phyloP scores from a whole-genome alignment of 2,797 vertebrate genomes.

The Netta rufina region DNA sequence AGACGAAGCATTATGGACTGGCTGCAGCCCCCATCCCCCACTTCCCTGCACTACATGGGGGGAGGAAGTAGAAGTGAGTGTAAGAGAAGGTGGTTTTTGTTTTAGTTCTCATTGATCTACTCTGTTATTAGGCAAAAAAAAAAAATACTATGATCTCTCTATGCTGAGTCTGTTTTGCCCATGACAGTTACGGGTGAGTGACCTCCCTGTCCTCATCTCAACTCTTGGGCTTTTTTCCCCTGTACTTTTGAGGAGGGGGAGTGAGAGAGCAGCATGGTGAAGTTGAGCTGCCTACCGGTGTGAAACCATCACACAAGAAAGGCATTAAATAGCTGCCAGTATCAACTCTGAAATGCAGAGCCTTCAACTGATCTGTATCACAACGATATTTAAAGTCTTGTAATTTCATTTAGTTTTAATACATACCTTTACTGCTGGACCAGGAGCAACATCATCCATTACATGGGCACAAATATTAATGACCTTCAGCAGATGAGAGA shows the following conservation, averaged over 20 bases:
- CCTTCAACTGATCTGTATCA: not conserved
- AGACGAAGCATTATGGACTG: too few species aligned
- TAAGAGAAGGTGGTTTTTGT: too few species aligned
- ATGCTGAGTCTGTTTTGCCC: too few species aligned
- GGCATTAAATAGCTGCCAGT: not conserved
- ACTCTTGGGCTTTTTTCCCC: not conserved
- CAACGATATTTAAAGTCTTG: not conserved
- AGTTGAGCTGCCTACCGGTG: not conserved
- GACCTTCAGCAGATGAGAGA: conserved; percentile 92
- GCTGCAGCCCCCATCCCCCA: too few species aligned
- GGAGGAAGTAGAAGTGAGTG: too few species aligned
- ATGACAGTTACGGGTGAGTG: not conserved
- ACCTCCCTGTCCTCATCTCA: not conserved
- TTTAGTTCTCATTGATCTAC: too few species aligned
- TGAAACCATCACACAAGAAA: not conserved
- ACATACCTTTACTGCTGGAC: conserved; percentile 89
- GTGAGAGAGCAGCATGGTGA: not conserved
- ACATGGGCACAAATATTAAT: conserved; percentile 97
- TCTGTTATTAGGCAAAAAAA: too few species aligned
- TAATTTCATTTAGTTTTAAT: not conserved
- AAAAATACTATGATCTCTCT: too few species aligned
- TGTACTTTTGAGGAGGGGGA: not conserved
- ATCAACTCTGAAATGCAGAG: not conserved
- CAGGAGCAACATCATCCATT: conserved; percentile 91
- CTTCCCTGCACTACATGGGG: too few species aligned